phyloP scores from a whole-genome alignment of 2,888 invertebrate genomes.

The Nemapogon koenigi region DNA sequence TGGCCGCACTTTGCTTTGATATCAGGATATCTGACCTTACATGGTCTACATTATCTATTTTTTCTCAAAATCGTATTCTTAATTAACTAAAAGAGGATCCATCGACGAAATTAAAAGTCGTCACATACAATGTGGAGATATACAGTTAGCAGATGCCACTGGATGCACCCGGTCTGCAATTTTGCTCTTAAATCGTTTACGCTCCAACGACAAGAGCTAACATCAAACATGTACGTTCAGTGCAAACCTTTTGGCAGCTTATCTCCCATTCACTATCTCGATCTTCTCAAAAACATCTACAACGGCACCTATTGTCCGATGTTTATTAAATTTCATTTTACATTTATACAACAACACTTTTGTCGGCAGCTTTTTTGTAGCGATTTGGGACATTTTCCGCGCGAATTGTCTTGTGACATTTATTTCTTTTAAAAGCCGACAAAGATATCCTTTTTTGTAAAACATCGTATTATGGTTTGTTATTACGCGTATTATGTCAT shows the following conservation, averaged over 20 bases:
- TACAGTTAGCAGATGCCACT: slow-evolving; percentile 53
- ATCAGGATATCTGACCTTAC: no score
- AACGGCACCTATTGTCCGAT: slow-evolving; percentile 45
- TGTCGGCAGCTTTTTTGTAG: slow-evolving; percentile 54
- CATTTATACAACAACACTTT: slow-evolving; percentile 63
- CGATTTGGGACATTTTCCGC: slow-evolving; percentile 63
- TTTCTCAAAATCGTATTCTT: no score
- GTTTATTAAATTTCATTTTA: slow-evolving; percentile 66
- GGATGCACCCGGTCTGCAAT: slow-evolving; percentile 43
- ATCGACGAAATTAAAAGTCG: slow-evolving; percentile 59
- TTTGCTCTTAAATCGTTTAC: slow-evolving; percentile 57
- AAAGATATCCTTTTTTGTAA: slow-evolving; percentile 52
- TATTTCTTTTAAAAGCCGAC: slow-evolving; percentile 41
- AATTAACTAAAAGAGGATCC: slow-evolving; percentile 40
- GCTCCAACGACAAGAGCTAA: slow-evolving; percentile 56
- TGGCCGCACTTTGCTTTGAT: no score
- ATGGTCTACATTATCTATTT: no score
- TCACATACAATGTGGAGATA: slow-evolving; percentile 33
- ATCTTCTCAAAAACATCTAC: slow-evolving; percentile 53
- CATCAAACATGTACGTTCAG: slow-evolving; percentile 58
- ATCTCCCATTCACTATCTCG: slow-evolving; percentile 57
- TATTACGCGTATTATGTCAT: slow-evolving; percentile 64
- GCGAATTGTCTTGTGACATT: slow-evolving; percentile 53
- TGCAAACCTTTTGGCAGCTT: slow-evolving; percentile 61
- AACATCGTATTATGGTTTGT: slow-evolving; percentile 45